These are phyloP conservation scores for Catharus bicknelli DNA, from an alignment of 2,113 vertebrate species.

Conservation along the genomic window DNA sequence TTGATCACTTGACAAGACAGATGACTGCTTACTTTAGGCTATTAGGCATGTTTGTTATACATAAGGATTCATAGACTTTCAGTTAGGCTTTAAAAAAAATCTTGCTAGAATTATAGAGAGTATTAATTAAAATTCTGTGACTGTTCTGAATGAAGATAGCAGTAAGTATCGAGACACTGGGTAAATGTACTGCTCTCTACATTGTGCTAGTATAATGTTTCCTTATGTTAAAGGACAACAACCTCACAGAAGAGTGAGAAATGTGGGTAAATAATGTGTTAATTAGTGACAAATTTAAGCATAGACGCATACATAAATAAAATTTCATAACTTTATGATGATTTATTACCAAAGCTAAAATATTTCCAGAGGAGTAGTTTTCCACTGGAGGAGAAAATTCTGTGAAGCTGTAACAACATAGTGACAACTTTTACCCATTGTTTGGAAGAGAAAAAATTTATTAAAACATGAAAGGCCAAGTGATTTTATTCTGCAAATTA, in stretches of 20 bases:
- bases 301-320: neutral
- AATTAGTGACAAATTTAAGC: neutral
- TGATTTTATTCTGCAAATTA: neutral
- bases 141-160: neutral
- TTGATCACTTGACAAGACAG: constrained; percentile 18
- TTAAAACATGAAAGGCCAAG: neutral
- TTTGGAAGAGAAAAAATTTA: neutral
- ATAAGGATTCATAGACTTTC: neutral
- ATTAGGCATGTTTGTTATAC: neutral
- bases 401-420: neutral
- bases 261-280: neutral
- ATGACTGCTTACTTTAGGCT: constrained; percentile 14
- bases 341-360: neutral
- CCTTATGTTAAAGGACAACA: neutral
- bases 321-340: neutral
- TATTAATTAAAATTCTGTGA: neutral
- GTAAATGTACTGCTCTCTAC: neutral
- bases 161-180: neutral
- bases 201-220: neutral
- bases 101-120: neutral
- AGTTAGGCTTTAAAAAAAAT: neutral
- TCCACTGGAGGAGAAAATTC: neutral
- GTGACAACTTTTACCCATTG: neutral
- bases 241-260: neutral
- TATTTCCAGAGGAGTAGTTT: neutral